Evolutionary conservation across 1,140 invertebrate species (phyloP).

Genomic region (Drosophila triauraria): DNA sequence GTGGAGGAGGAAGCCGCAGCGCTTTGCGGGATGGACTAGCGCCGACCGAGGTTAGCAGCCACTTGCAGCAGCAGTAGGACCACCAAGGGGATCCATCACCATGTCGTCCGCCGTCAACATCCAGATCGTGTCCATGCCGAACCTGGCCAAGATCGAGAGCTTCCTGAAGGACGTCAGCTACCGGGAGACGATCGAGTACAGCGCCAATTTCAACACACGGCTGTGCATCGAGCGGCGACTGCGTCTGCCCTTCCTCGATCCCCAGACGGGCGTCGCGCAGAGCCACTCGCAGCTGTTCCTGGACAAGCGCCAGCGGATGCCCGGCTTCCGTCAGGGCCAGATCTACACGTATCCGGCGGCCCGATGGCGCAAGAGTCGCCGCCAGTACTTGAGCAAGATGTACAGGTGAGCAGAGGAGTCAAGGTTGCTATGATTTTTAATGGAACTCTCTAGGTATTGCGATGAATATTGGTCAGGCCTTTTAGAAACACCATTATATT

Average conservation of each 20-base stretch:
- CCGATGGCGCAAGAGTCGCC: constrained; percentile 82
- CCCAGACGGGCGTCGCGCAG: constrained; percentile 97
- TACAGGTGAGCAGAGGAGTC: constrained; percentile 68
- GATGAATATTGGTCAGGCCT: no score
- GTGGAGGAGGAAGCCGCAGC: constrained; percentile 14
- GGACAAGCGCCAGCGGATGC: constrained; percentile 94
- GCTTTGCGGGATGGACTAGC: constrained; percentile 39
- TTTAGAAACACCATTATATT: no score
- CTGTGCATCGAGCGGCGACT: constrained; percentile 96
- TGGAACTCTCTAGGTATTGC: background rate
- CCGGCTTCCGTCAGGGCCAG: constrained; percentile 94
- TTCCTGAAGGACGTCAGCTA: constrained; percentile 95
- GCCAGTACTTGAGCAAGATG: constrained; percentile 84
- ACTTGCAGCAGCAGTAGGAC: constrained; percentile 12
- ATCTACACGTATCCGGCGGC: constrained; percentile 95
- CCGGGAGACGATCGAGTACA: constrained; percentile 96
- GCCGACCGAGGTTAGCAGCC: constrained; percentile 4
- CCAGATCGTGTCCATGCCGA: constrained; percentile 89
- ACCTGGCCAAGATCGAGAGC: constrained; percentile 92
- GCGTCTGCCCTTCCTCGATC: constrained; percentile 97
- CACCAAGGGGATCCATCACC: constrained; percentile 1
- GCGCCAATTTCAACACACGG: constrained; percentile 96
- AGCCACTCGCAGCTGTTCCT: constrained; percentile 97
- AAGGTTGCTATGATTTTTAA: background rate
- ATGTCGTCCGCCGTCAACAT: constrained; percentile 87